These are phyloP conservation scores for Drosophila neonasuta DNA, from an alignment of 2,888 invertebrate genomes.

Conservation along the genomic window DNA sequence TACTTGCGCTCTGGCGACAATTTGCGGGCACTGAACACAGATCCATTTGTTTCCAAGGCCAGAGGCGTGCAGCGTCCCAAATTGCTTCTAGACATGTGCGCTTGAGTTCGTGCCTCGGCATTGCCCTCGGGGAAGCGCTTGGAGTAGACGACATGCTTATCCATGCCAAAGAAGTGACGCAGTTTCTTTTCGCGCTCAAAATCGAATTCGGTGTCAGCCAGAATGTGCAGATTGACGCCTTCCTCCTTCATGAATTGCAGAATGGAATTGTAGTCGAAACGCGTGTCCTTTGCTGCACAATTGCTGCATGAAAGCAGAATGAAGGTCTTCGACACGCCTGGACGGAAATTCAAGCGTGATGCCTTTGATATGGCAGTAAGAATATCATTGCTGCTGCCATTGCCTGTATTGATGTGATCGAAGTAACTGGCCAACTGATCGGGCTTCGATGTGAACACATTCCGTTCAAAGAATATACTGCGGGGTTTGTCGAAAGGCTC, in stretches of 20 bases:
- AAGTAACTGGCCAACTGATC: slow-evolving; percentile 87
- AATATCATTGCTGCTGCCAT: slow-evolving; percentile 85
- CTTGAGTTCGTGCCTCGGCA: slow-evolving; percentile 87
- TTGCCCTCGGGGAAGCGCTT: slow-evolving; percentile 91
- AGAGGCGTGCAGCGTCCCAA: slow-evolving; percentile 91
- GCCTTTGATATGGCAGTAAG: slow-evolving; percentile 90
- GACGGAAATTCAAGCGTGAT: slow-evolving; percentile 88
- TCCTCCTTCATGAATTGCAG: slow-evolving; percentile 91
- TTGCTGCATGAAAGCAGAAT: slow-evolving; percentile 90
- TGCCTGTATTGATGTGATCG: slow-evolving; percentile 85
- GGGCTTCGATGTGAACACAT: slow-evolving; percentile 86
- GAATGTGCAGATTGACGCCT: slow-evolving; percentile 90
- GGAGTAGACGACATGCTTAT: slow-evolving; percentile 89
- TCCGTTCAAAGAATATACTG: slow-evolving; percentile 88
- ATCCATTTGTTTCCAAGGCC: slow-evolving; percentile 91
- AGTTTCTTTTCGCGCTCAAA: slow-evolving; percentile 88
- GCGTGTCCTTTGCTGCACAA: slow-evolving; percentile 87
- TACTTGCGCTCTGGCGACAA: slow-evolving; percentile 84
- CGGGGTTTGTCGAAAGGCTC: slow-evolving; percentile 88
- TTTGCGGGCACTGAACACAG: slow-evolving; percentile 86
- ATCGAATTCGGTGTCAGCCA: slow-evolving; percentile 91
- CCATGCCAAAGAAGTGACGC: slow-evolving; percentile 91
- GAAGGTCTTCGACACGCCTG: slow-evolving; percentile 92
- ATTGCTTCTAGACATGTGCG: slow-evolving; percentile 88
- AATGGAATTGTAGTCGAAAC: slow-evolving; percentile 92